Evolutionary conservation across 2,113 vertebrate genomes (phyloP), one percentile per base, ranked within the genome.

Genomic region (Dasypus novemcinctus): DNA sequence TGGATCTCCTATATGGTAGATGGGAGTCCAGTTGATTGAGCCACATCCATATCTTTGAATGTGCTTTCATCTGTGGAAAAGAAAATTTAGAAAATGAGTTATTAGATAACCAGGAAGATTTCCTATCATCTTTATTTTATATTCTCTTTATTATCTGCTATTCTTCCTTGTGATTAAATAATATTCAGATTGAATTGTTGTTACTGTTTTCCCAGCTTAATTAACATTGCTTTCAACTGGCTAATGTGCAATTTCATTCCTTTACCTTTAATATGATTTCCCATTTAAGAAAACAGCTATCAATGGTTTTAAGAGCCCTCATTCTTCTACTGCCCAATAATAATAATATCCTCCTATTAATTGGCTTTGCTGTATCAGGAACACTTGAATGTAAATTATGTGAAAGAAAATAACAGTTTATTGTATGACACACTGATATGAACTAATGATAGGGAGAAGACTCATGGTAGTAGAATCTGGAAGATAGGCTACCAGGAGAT

Each of bases 221-320:
- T n/a, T 64, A 92, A 36, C 46, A 86, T 61, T 97, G 83, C 74
- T 29, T 95, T 90, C 4, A 90, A 90, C 4, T 61, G 64, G 94
- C 78, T 92, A 95, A 95, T 2, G 1, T 41, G 83, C 1, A 66
- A 41, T 87, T 91, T 74, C 25, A 94, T 15, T 49, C 17, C 93
- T 93, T 97, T 97, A 94, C 66, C 81, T 94, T 31, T 93, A 76
- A 96, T 95, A 87, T 78, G 2, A 18, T 82, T 95, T 84, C 90
- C 18, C 63, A 18, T 85, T 90, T 90, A 93, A 96, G 46, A 79
- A 97, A 96, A 52, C 4, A 89, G 84, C 80, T 59, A 11, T 92
- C 33, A 81, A 20, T 96, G 57, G 61, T 78, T 0, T 72, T 66
- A 96, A 95, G 36, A 92, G 21, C 83, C 41, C 57, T 98, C 41